Base-by-base conservation (phyloP, 1,140 invertebrate species). In the Nixonia krombeini region DNA sequence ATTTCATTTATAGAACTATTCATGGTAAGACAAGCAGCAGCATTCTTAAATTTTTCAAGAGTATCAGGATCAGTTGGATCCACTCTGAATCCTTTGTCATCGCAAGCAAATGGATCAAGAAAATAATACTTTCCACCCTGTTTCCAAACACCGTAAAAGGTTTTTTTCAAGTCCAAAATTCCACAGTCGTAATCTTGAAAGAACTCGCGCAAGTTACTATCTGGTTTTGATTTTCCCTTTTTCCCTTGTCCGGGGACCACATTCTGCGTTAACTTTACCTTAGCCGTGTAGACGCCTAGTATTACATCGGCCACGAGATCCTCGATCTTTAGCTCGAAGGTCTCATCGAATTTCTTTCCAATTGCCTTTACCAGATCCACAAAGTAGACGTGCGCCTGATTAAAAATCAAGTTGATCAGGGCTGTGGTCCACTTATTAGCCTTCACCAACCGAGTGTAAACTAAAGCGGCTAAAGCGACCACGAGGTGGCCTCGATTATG, bases 371-470 rank as follows among this genome's bases (percentile, higher is more conserved):
- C 64, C 2, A 85, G 33, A 44, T 84, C 84, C 5, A 83, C 55
- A 7, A 86, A 44, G 28, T 82, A 86, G 0, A 84, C 74, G 15
- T 84, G 78, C 0, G 82, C 73, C 4, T 84, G 78, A 29, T 86
- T 82, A 35, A 85, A 78, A n/a, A 86, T 85, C 1, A 84, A 16
- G 23, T 86, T 76, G 2, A 86, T 37, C 10, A 85, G 26, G 0
- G 59, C 40, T 9, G 56, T 77, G 0, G 70, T 76, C 84, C 84
- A 86, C 4, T 76, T 83, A 8, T 78, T 82, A 0, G 74, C 58
- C 17, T 62, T 71, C 0, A 82, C 67, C 10, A 85, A 17, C 3
- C 75, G 56, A 0, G 81, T 79, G 16, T 85, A 85, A n/a, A 86
- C 50, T 0, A 85, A 8, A 2, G 75, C 72, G 0, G 70, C 70